Percentiles rank a stretch among this genome's conserved stretches.
phyloP scores from a whole-genome alignment of 2,888 invertebrate genomes.

The Sinodicranocentrus sp. region DNA sequence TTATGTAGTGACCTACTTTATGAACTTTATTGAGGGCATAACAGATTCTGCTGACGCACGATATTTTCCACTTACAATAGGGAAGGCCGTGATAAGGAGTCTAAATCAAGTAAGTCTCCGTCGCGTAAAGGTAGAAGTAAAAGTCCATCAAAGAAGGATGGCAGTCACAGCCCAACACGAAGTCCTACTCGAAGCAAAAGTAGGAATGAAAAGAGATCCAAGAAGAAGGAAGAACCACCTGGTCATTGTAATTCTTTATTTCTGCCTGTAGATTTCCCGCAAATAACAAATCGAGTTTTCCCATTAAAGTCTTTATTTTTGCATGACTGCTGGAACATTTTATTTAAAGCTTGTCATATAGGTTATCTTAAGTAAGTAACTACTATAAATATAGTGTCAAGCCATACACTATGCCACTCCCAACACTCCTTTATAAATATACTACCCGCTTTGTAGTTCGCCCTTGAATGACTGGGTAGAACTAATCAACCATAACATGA shows the following conservation, averaged over 20 bases:
- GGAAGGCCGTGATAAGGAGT: conserved; percentile 37
- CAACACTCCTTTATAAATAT: conserved; percentile 27
- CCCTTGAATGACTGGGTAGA: conserved; percentile 60
- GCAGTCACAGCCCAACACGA: conserved; percentile 65
- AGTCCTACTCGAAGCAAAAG: conserved; percentile 76
- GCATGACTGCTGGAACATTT: no score
- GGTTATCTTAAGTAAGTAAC: no score
- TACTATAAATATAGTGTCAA: no score
- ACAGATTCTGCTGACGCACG: not conserved
- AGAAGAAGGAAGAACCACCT: conserved; percentile 73
- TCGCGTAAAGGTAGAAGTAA: conserved; percentile 68
- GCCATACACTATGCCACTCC: no score
- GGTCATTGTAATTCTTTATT: conserved; percentile 61
- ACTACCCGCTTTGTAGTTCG: conserved; percentile 61
- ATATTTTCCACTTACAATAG: not conserved
- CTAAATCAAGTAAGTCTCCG: conserved; percentile 58
- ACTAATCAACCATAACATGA: conserved; percentile 25
- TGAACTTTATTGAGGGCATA: conserved; percentile 5
- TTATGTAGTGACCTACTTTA: conserved; percentile 55
- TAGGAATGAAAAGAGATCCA: conserved; percentile 68
- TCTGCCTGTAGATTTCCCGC: conserved; percentile 56
- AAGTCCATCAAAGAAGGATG: conserved; percentile 54
- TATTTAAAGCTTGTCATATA: no score
- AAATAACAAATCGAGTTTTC: not conserved
- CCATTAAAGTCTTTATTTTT: conserved; percentile 9